Base-by-base conservation (phyloP, 2,888 invertebrate species). In the Tethea ocularis region DNA sequence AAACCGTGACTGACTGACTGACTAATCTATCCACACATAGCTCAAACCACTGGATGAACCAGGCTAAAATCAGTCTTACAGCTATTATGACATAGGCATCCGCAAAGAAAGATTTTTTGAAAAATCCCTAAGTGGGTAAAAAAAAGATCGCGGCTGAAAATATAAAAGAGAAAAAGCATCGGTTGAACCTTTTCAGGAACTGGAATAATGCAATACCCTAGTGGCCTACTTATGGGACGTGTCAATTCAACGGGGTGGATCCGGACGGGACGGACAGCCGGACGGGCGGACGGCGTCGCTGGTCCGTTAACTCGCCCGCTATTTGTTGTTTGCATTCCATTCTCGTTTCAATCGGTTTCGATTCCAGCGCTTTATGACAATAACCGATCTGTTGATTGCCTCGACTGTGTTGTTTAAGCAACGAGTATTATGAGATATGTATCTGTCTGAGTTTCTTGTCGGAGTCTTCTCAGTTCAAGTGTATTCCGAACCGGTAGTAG, bases 261-360 rank as follows among this genome's bases (percentile, higher is more conserved):
- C 52, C 62, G 61, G 26, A 36, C 0, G 36, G 7, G 61, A 56
- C 61, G 65, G 53, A 57, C 59, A 2, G 7, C n/a, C 59, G 52
- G 24, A 17, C 46, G 46, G 46, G 1, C 46, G 60, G 23, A 20
- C 46, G 46, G 46, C 46, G 38, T 38, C 38, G 38, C 38, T 38
- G 38, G 38, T 38, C 38, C 38, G 65, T 62, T 62, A 66, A 57
- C 64, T 58, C 46, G 63, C 56, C 63, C 55, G 68, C 66, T 67
- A 61, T 69, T 64, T 66, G 65, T 71, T 75, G 61, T 64, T 59
- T 63, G 62, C 71, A 67, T 68, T 67, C 67, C 66, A 71, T 68
- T 75, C 73, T 64, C 58, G 66, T 68, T 72, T 69, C 69, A 71
- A 72, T 76, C 67, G 66, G 51, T 8, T 75, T 77, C 68, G 78